Conservation (phyloP, 2,113 vertebrate genomes). For the Mormoops blainvillei region DNA sequence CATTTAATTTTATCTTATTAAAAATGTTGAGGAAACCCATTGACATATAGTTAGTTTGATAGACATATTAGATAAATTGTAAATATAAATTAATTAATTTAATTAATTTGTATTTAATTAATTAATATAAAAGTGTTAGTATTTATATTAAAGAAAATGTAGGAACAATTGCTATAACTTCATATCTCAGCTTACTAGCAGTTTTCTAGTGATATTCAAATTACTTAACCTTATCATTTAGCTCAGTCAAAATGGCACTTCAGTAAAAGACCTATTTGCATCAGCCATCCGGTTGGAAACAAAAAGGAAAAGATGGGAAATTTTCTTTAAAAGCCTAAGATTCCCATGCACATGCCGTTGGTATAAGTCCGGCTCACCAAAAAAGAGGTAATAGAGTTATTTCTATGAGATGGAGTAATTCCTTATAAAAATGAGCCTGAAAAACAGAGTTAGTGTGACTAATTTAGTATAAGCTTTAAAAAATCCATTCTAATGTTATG, state of each 20-base stretch:
- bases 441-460: neutral
- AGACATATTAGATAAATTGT: no score
- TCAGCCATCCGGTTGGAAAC: neutral
- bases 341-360: neutral
- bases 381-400: neutral
- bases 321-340: neutral
- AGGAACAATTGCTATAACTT: neutral
- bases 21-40: neutral
- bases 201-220: neutral
- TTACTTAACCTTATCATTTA: neutral
- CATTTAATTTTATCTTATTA: neutral
- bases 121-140: neutral
- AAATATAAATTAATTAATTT: neutral
- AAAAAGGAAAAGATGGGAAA: neutral
- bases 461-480: neutral
- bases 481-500: neutral
- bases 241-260: neutral
- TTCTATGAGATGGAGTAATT: neutral
- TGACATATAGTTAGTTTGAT: neutral
- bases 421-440: neutral
- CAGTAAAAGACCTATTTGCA: neutral
- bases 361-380: neutral
- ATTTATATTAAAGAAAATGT: neutral
- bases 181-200: neutral
- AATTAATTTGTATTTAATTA: no score